Conservation (phyloP, 2,797 vertebrate species). For the Neostethus bicornis region DNA sequence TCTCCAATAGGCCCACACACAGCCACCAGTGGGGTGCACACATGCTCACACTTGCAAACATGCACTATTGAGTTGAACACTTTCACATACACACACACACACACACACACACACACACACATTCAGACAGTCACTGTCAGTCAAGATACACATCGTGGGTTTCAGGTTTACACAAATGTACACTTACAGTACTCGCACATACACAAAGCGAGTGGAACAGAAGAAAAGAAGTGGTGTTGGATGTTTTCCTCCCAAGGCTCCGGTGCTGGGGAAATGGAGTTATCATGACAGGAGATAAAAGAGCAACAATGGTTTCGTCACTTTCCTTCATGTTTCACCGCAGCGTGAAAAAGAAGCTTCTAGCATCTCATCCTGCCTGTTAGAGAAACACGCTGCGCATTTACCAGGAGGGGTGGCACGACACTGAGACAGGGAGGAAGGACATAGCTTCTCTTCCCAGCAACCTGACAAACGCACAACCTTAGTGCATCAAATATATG, state of each 20-base stretch:
- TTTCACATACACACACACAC: neutral
- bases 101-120: slow-evolving; percentile 1
- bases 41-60: slow-evolving; percentile 19
- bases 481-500: slow-evolving; percentile 44
- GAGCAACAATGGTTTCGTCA: slow-evolving; percentile 71
- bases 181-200: slow-evolving; percentile 14
- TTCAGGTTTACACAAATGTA: slow-evolving; percentile 26
- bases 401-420: slow-evolving; percentile 27
- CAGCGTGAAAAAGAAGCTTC: slow-evolving; percentile 55
- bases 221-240: slow-evolving; percentile 43
- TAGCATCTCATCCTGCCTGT: slow-evolving; percentile 47
- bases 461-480: slow-evolving; percentile 28
- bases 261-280: slow-evolving; percentile 58
- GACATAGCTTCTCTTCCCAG: slow-evolving; percentile 23
- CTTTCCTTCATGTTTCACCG: slow-evolving; percentile 64
- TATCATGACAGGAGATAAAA: slow-evolving; percentile 69
- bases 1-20: slow-evolving; percentile 70
- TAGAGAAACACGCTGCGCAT: slow-evolving; percentile 54
- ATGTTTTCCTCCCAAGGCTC: slow-evolving; percentile 55
- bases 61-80: slow-evolving; percentile 16
- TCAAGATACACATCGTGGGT: slow-evolving; percentile 36
- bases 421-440: slow-evolving; percentile 15
- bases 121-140: slow-evolving; percentile 24
- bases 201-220: slow-evolving; percentile 32
- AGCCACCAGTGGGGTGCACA: slow-evolving; percentile 52